These are phyloP conservation scores for Ispidina lecontei DNA, from an alignment of 2,797 vertebrate genomes.

Conservation along the genomic window DNA sequence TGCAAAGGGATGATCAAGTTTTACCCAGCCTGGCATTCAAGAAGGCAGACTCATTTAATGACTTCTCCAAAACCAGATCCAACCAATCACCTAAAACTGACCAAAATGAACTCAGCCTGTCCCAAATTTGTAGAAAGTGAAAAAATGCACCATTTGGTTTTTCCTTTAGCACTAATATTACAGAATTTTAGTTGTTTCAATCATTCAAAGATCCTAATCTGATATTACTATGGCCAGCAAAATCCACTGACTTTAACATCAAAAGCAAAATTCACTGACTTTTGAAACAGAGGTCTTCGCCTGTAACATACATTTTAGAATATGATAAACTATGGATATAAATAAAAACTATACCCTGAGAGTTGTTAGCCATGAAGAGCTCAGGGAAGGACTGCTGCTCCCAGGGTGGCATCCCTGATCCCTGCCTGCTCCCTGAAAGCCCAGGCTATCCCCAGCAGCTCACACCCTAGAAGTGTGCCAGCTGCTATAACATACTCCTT, in stretches of 20 bases:
- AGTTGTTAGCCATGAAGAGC: rapidly evolving
- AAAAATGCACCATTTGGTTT: not conserved
- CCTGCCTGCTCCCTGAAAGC: not conserved
- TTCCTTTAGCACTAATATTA: not conserved
- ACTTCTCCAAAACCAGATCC: not conserved
- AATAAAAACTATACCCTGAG: not conserved
- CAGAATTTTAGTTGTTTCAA: not conserved
- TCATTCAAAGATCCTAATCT: not conserved
- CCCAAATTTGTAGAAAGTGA: not conserved
- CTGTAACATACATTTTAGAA: not conserved
- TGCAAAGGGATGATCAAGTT: not conserved
- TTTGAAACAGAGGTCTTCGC: not conserved
- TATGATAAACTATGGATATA: not conserved
- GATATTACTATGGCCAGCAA: not conserved
- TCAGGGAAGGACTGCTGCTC: not conserved
- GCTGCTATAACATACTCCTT: not conserved
- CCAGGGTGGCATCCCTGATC: not conserved
- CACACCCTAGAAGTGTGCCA: not conserved
- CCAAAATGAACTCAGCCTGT: not conserved
- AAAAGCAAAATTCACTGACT: not conserved
- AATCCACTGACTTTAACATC: not conserved
- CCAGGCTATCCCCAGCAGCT: rapidly evolving
- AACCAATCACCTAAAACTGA: not conserved
- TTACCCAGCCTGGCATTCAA: not conserved
- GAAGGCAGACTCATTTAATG: not conserved